Percentiles rank a stretch among this genome's conserved stretches.
phyloP scores from a whole-genome alignment of 1,140 invertebrate genomes.

The Lucilia sericata region DNA sequence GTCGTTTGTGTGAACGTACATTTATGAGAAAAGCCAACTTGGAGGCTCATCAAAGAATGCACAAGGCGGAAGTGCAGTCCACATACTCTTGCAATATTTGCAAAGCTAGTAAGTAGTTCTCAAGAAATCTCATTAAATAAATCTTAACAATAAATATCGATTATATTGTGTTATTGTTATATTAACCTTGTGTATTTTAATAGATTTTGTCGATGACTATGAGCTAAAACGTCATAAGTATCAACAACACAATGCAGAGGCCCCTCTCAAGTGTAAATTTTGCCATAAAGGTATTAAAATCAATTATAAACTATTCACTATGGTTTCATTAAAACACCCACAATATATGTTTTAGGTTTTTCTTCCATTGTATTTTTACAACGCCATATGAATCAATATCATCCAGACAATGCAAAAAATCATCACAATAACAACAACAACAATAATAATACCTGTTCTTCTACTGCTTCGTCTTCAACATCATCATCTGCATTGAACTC shows the following conservation, averaged over 20 bases:
- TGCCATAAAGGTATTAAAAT: conserved; percentile 42
- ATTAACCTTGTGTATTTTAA: background rate
- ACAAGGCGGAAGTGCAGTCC: background rate
- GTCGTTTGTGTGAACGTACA: conserved; percentile 32
- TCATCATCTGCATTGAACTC: background rate
- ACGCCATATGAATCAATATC: conserved; percentile 44
- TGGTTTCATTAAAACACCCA: background rate
- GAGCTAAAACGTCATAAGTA: conserved; percentile 45
- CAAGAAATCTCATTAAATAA: background rate
- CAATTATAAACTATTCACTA: background rate
- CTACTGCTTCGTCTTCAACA: background rate
- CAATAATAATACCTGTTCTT: background rate
- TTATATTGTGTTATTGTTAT: conserved; percentile 4
- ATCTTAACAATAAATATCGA: background rate
- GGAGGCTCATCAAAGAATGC: conserved; percentile 42
- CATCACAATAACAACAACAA: conserved; percentile 13
- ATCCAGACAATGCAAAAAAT: conserved; percentile 31
- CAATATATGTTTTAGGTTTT: conserved; percentile 27
- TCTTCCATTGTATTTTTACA: conserved; percentile 40
- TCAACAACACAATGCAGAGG: conserved; percentile 40
- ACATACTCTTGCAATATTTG: conserved; percentile 32
- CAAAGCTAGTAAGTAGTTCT: conserved; percentile 22
- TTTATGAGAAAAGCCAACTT: conserved; percentile 46
- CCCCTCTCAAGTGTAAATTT: conserved; percentile 42
- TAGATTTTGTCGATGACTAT: conserved; percentile 43